These are phyloP conservation scores for Remorina albescens DNA, from an alignment of 2,797 vertebrate species.

Conservation along the genomic window DNA sequence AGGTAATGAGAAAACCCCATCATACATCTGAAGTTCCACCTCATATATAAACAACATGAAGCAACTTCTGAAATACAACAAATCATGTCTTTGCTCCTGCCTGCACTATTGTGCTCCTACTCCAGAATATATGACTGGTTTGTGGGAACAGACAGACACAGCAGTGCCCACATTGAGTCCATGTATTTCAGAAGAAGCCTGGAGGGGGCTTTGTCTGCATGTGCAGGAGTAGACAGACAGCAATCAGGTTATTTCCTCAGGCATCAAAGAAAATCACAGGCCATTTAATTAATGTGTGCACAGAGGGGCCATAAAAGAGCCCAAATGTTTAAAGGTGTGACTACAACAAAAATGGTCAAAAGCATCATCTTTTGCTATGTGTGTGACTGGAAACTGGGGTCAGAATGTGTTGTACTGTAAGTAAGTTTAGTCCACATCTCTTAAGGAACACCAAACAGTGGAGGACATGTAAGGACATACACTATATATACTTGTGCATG, in stretches of 20 bases:
- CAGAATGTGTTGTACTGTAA: not conserved
- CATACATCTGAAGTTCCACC: constrained; percentile 9
- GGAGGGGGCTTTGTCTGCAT: constrained; percentile 65
- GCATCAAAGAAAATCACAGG: constrained; percentile 48
- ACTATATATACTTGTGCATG: not conserved
- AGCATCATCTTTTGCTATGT: not conserved
- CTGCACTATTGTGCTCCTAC: constrained; percentile 19
- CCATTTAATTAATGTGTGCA: constrained; percentile 49
- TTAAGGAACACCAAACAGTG: constrained; percentile 6
- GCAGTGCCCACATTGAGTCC: constrained; percentile 17
- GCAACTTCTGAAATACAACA: constrained; percentile 28
- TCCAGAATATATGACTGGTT: constrained; percentile 16
- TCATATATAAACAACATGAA: constrained; percentile 6
- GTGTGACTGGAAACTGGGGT: constrained; percentile 6
- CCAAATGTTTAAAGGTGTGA: constrained; percentile 16
- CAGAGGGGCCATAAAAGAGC: constrained; percentile 8
- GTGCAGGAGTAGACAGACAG: constrained; percentile 53
- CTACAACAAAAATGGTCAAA: constrained; percentile 7
- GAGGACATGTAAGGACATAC: not conserved
- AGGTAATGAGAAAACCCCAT: constrained; percentile 18
- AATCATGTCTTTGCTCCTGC: constrained; percentile 15
- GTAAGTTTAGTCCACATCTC: not conserved
- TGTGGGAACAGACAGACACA: constrained; percentile 30
- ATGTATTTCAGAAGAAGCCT: constrained; percentile 45
- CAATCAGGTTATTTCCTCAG: constrained; percentile 65